Evolutionary conservation across 2,797 vertebrate genomes (phyloP).

Genomic region (Sparus aurata): DNA sequence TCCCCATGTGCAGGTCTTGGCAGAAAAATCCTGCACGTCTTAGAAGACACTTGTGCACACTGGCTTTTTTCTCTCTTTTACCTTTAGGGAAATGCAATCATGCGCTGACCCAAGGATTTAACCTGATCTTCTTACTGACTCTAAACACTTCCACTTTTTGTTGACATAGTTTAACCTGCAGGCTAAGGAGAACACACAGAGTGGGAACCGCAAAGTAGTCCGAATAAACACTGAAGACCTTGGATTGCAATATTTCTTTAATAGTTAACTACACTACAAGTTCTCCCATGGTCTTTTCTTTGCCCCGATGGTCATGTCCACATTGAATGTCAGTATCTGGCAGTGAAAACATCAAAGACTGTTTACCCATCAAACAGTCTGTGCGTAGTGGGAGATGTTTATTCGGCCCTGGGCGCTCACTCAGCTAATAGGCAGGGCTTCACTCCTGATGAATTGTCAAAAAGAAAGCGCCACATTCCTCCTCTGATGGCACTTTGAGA

Average conservation of each 20-base stretch:
- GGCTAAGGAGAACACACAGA: constrained; percentile 47
- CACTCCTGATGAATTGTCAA: constrained; percentile 77
- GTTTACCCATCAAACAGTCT: constrained; percentile 79
- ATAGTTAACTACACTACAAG: constrained; percentile 68
- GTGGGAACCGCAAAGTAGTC: constrained; percentile 38
- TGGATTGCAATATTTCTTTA: constrained; percentile 60
- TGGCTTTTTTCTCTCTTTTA: constrained; percentile 8
- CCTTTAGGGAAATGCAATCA: constrained; percentile 46
- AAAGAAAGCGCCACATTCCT: constrained; percentile 77
- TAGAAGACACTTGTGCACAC: constrained; percentile 24
- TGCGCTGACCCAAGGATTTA: constrained; percentile 30
- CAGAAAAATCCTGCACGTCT: constrained; percentile 50
- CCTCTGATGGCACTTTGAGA: constrained; percentile 73
- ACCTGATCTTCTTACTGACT: constrained; percentile 31
- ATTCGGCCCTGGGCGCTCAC: constrained; percentile 76
- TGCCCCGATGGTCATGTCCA: constrained; percentile 63
- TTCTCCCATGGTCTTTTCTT: constrained; percentile 54
- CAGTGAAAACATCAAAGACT: constrained; percentile 71
- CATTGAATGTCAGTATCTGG: constrained; percentile 57
- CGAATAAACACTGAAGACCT: constrained; percentile 55
- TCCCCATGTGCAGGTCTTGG: constrained; percentile 54
- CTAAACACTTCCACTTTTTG: constrained; percentile 34
- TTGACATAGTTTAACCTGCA: constrained; percentile 49
- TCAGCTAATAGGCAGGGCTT: constrained; percentile 73
- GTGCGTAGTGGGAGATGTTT: constrained; percentile 73